Evolutionary conservation across 2,113 vertebrate species (phyloP).

Genomic region (Strigops habroptila): DNA sequence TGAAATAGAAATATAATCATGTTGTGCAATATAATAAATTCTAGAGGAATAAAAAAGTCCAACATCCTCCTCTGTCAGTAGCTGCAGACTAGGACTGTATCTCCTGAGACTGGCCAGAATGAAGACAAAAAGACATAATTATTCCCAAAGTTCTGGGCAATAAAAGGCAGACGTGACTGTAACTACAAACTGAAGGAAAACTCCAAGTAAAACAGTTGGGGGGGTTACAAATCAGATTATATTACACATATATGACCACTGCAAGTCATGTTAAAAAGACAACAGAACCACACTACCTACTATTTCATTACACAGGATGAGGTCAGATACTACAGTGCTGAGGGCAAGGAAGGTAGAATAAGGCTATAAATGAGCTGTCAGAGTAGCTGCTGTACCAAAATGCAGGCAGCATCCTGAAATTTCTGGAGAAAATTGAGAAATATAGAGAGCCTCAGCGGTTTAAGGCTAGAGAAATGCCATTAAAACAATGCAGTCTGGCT

Average conservation of each 20-base stretch:
- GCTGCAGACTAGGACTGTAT: not conserved
- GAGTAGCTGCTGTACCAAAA: not conserved
- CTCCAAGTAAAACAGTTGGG: not conserved
- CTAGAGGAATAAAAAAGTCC: not conserved
- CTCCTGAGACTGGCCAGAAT: not conserved
- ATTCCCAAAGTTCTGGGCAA: not conserved
- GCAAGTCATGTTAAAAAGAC: not conserved
- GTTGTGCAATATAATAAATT: not conserved
- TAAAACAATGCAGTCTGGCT: conserved; percentile 8
- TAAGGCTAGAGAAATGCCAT: conserved; percentile 3
- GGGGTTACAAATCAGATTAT: not conserved
- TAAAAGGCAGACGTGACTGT: not conserved
- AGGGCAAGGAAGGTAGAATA: not conserved
- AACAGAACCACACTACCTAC: not conserved
- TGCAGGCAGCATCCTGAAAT: not conserved
- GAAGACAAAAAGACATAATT: not conserved
- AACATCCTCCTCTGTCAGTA: not conserved
- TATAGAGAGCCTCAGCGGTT: not conserved
- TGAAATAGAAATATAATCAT: not conserved
- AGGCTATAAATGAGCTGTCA: not conserved
- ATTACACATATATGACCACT: not conserved
- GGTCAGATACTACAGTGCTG: not conserved
- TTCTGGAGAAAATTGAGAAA: conserved; percentile 1
- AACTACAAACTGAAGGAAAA: not conserved
- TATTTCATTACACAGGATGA: not conserved